phyloP scores from a whole-genome alignment of 2,113 vertebrate genomes.

The Peromyscus californicus region DNA sequence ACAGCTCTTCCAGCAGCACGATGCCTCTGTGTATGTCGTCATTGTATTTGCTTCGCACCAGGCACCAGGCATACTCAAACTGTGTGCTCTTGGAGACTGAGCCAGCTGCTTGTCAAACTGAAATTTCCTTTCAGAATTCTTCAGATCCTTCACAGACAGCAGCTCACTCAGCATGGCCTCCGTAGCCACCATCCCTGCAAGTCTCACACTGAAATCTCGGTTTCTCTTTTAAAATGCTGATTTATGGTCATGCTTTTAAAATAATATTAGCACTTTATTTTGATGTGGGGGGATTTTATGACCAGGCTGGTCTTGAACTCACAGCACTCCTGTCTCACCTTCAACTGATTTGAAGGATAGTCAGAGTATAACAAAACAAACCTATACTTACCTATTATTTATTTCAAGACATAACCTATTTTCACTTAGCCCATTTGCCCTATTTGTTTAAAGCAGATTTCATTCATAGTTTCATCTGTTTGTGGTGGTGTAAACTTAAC shows the following conservation, averaged over 20 bases:
- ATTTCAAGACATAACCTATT: not conserved
- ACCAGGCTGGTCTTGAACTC: not conserved
- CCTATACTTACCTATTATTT: not conserved
- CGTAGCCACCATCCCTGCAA: too few relatives aligned
- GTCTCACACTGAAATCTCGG: too few relatives aligned
- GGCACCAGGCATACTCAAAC: slow-evolving; percentile 96
- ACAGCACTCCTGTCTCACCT: not conserved
- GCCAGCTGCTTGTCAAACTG: slow-evolving; percentile 90
- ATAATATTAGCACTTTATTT: not conserved
- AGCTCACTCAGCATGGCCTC: too few relatives aligned
- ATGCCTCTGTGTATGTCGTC: slow-evolving; percentile 92
- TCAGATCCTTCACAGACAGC: too few relatives aligned
- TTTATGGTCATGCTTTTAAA: not conserved
- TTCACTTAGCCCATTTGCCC: not conserved
- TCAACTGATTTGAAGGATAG: not conserved
- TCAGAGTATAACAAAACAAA: not conserved
- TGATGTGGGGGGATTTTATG: not conserved
- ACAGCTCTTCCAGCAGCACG: slow-evolving; percentile 85
- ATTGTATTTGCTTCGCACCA: slow-evolving; percentile 93
- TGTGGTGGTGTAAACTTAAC: not conserved
- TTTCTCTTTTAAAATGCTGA: not conserved
- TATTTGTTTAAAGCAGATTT: not conserved
- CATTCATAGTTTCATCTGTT: not conserved
- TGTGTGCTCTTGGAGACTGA: slow-evolving; percentile 91
- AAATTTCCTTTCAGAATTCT: slow-evolving; percentile 96